These are phyloP conservation scores for Vultur gryphus DNA, from an alignment of 2,797 vertebrate species.

Conservation along the genomic window DNA sequence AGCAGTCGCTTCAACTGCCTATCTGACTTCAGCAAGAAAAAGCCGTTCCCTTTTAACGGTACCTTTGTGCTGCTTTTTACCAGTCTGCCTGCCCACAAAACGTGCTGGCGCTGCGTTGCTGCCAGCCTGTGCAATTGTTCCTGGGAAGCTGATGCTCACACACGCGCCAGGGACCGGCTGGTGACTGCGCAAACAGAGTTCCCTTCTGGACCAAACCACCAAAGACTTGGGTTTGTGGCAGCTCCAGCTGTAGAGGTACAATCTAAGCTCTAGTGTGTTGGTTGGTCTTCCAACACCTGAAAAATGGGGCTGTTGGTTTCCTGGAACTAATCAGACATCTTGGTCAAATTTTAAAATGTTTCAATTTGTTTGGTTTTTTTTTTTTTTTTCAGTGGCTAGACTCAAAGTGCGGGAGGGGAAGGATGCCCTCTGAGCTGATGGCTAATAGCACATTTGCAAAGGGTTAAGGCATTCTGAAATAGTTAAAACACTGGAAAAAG, in stretches of 20 bases:
- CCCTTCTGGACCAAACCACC: neutral
- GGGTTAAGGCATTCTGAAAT: neutral
- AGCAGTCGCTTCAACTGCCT: neutral
- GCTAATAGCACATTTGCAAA: neutral
- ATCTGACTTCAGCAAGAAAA: neutral
- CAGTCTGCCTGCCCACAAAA: neutral
- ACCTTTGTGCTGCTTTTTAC: neutral
- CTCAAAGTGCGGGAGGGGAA: no score
- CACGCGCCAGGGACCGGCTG: neutral
- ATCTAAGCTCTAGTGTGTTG: neutral
- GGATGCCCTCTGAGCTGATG: neutral
- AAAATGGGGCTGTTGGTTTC: neutral
- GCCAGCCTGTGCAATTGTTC: fast-evolving
- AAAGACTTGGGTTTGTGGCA: neutral
- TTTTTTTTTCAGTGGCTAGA: no score
- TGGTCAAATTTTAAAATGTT: neutral
- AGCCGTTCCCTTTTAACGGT: fast-evolving
- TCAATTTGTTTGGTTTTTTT: neutral
- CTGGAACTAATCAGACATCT: neutral
- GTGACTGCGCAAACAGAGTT: neutral
- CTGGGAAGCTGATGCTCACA: neutral
- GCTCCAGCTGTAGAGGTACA: neutral
- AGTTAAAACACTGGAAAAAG: neutral
- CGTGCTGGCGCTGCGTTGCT: fast-evolving
- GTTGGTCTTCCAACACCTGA: neutral